Evolutionary conservation across 2,113 vertebrate species (phyloP), one percentile per base, ranked within the genome.

Genomic region (Ramphastos sulfuratus): DNA sequence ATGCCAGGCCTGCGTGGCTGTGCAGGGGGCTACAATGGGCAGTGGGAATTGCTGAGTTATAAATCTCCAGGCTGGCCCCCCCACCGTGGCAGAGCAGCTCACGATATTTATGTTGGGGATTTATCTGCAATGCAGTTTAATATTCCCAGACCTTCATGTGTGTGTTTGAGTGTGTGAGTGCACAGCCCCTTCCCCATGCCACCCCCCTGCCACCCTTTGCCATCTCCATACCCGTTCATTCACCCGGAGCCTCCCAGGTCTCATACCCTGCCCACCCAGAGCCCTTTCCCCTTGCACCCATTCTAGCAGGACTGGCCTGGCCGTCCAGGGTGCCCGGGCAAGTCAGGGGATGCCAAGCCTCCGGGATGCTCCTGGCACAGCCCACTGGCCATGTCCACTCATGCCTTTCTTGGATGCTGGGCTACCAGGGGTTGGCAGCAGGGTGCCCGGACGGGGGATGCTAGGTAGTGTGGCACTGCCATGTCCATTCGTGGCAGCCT

Each of bases 111-210:
- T 96, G 96, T 95, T 94, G 92, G 97, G 96, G 92, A 94, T 96
- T 95, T 96, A 95, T 96, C 97, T 97, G 97, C 97, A 97, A 96
- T 97, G 97, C 97, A 97, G 97, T 94, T 97, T 95, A 92, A 94
- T 94, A 96, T 87, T 96, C 94, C 93, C 24, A 79, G 96, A 95
- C 96, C 42, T 96, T 94, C 1, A 4, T 1, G 3, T 70, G 48
- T 50, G 66, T 83, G 23, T 52, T 27, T 33, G 77, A 33, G 10
- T 66, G n/a, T 65, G 64, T 50, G 60, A 66, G 89, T 6, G 54
- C 74, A 35, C 5, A 27, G 39, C 44, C 88, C 76, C 73, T 75
- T 79, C 61, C 75, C 55, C 14, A 6, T 73, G 64, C 73, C 83
- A 35, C 28, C 58, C 72, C 4, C 4, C 6, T 78, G 73, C 25